Conservation (phyloP, 2,797 vertebrate genomes). For the Premnoplex brunnescens region DNA sequence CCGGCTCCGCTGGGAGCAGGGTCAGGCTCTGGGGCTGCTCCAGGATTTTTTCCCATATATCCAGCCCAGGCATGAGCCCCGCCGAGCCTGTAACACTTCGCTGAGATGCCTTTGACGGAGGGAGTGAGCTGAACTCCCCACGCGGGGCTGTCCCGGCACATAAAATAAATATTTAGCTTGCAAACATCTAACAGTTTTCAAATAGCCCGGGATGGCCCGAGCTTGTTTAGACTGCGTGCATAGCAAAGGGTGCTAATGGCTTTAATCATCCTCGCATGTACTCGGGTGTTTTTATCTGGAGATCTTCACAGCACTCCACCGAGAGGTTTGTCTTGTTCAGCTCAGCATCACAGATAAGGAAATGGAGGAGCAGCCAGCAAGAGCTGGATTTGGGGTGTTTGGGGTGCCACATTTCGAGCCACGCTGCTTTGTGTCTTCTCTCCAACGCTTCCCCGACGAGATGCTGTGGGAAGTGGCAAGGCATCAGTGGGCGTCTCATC, state of each 20-base stretch:
- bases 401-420: fast-evolving
- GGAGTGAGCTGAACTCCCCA: neutral
- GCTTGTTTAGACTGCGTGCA: neutral
- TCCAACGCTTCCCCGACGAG: fast-evolving
- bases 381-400: neutral
- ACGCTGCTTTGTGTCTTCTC: neutral
- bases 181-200: slow-evolving; percentile 54
- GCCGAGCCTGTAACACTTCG: fast-evolving
- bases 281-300: neutral
- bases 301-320: neutral
- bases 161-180: slow-evolving; percentile 53
- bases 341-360: neutral
- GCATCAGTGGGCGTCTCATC: neutral
- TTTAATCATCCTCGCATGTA: neutral
- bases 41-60: neutral
- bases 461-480: neutral
- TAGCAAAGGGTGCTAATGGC: neutral
- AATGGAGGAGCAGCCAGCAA: fast-evolving
- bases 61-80: neutral
- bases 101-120: neutral
- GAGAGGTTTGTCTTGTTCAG: neutral
- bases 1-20: neutral
- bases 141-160: neutral
- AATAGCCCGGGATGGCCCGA: neutral
- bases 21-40: neutral